These are phyloP conservation scores for Phylloscopus collybita DNA, from an alignment of 2,797 vertebrate species.

Conservation along the genomic window DNA sequence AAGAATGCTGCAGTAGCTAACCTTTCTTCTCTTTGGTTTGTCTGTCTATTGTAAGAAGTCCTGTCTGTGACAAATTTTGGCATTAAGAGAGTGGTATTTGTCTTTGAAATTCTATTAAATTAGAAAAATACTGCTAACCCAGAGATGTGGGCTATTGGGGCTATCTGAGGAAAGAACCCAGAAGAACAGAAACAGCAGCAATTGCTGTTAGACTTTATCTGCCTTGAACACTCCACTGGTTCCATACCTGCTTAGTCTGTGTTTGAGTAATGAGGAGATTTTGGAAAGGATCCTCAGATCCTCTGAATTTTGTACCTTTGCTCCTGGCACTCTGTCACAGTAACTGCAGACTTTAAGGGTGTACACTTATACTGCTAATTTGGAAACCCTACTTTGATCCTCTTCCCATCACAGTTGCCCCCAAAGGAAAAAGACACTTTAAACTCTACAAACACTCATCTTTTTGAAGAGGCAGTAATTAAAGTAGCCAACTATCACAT, in stretches of 20 bases:
- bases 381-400: background rate
- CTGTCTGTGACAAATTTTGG: background rate
- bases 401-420: background rate
- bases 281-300: background rate
- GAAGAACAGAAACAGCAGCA: background rate
- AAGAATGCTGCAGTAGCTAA: background rate
- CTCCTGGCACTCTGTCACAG: background rate
- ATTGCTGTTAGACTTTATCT: background rate
- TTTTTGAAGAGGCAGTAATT: background rate
- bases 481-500: background rate
- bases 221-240: background rate
- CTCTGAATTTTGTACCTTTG: background rate
- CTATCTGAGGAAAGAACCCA: background rate
- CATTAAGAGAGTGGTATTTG: background rate
- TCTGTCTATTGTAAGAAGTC: background rate
- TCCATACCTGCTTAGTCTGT: background rate
- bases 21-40: background rate
- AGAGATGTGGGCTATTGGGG: background rate
- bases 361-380: background rate
- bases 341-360: background rate
- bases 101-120: conserved; percentile 7
- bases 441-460: background rate
- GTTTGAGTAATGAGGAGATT: background rate
- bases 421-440: background rate
- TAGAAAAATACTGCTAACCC: background rate